Conservation (phyloP, 2,888 invertebrate species). For the Diadegma fenestrale region DNA sequence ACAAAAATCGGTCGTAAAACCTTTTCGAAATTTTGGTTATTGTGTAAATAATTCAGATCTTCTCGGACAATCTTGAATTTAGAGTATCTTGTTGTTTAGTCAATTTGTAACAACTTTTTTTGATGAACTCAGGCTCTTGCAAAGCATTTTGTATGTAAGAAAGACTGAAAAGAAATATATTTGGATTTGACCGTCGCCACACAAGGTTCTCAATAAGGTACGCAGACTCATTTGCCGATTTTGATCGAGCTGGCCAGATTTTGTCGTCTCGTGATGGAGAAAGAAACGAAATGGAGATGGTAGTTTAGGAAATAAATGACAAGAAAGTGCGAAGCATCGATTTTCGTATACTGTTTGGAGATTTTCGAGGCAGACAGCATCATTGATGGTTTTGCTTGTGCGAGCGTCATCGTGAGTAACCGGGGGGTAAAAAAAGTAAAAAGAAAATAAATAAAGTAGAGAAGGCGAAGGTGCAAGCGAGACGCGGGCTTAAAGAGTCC, state of each 20-base stretch:
- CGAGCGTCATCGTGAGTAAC: conserved; percentile 23
- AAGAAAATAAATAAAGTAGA: conserved; percentile 12
- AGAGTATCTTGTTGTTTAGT: too few species aligned
- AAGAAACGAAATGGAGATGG: background rate
- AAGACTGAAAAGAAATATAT: too few species aligned
- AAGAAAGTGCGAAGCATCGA: background rate
- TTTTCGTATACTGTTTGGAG: background rate
- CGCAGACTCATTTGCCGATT: too few species aligned
- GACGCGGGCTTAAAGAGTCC: conserved; percentile 80
- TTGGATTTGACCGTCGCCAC: too few species aligned
- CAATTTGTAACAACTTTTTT: too few species aligned
- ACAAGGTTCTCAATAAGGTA: too few species aligned
- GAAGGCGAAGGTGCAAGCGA: conserved; percentile 62
- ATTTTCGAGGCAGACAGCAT: conserved; percentile 14
- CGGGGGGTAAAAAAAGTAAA: conserved; percentile 8
- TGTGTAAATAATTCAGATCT: too few species aligned
- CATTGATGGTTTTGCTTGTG: conserved; percentile 10
- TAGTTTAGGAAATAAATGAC: background rate
- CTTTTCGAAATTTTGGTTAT: too few species aligned
- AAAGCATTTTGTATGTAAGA: too few species aligned
- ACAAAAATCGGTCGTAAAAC: too few species aligned
- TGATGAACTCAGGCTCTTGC: too few species aligned
- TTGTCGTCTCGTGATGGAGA: background rate
- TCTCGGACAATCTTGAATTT: too few species aligned
- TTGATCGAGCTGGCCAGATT: background rate